Conservation (phyloP, 2,113 vertebrate species). For the Leptobrachium leishanense region DNA sequence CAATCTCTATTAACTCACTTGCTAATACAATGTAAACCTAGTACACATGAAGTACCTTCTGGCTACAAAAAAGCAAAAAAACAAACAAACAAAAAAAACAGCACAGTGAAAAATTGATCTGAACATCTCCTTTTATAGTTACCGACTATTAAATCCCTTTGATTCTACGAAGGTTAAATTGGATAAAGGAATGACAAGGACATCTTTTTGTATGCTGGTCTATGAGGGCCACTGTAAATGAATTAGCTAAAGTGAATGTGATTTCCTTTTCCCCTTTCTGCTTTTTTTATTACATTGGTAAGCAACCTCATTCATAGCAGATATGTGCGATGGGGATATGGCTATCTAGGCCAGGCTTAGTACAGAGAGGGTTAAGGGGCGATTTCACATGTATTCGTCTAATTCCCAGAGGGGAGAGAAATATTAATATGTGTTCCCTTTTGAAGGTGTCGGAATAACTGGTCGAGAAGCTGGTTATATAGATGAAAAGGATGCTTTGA, state of each 20-base stretch:
- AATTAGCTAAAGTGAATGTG: conserved; percentile 33
- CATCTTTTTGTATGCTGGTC: conserved; percentile 36
- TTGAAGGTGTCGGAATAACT: conserved; percentile 12
- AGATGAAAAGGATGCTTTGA: conserved; percentile 41
- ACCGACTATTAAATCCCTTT: conserved; percentile 32
- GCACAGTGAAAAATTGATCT: conserved; percentile 9
- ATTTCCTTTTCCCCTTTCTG: conserved; percentile 1
- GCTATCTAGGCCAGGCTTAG: not conserved
- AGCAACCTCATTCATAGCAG: not conserved
- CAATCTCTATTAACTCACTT: too few species aligned
- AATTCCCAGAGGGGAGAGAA: not conserved
- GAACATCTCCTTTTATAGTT: conserved; percentile 26
- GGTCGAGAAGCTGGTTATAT: conserved; percentile 7
- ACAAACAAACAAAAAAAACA: conserved; percentile 5
- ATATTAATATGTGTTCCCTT: conserved; percentile 5
- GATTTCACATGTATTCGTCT: not conserved
- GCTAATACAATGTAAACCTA: too few species aligned
- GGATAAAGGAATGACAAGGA: conserved; percentile 39
- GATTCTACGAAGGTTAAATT: conserved; percentile 35
- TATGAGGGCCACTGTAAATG: conserved; percentile 31
- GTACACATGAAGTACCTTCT: too few species aligned
- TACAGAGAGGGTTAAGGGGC: conserved; percentile 1
- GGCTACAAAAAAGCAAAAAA: too few species aligned
- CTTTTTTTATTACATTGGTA: not conserved
- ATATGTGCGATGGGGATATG: not conserved